Evolutionary conservation across 2,113 vertebrate genomes (phyloP).

Genomic region (Martes martes): DNA sequence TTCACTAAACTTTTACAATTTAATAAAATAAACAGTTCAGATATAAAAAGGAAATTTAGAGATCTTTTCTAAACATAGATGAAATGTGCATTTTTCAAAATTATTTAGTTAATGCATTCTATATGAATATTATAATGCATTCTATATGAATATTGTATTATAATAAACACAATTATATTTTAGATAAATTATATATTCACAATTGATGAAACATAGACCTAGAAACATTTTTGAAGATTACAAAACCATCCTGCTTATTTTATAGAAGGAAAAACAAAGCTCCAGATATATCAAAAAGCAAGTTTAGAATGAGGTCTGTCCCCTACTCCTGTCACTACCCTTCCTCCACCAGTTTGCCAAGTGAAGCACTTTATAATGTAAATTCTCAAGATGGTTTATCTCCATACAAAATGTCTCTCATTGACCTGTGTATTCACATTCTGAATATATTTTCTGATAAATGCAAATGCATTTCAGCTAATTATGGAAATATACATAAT

Average conservation of each 20-base stretch:
- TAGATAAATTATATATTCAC: neutral
- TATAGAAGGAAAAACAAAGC: neutral
- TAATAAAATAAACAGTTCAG: neutral
- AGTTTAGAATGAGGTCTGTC: neutral
- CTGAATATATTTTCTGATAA: neutral
- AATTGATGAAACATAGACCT: neutral
- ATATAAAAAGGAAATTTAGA: neutral
- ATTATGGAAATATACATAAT: neutral
- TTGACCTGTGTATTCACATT: neutral
- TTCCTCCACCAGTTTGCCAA: no score
- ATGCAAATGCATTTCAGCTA: neutral
- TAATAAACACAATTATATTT: neutral
- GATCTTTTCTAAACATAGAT: neutral
- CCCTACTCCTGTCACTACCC: rapidly evolving
- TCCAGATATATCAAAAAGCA: neutral
- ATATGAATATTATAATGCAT: neutral
- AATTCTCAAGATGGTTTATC: neutral
- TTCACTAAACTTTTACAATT: neutral
- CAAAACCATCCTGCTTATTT: neutral
- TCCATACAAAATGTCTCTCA: neutral
- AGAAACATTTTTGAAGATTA: neutral
- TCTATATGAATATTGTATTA: neutral
- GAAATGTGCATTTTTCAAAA: neutral
- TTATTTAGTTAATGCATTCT: neutral
- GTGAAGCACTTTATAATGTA: neutral